Conservation (phyloP, 2,113 vertebrate genomes). For the Enhydra lutris region DNA sequence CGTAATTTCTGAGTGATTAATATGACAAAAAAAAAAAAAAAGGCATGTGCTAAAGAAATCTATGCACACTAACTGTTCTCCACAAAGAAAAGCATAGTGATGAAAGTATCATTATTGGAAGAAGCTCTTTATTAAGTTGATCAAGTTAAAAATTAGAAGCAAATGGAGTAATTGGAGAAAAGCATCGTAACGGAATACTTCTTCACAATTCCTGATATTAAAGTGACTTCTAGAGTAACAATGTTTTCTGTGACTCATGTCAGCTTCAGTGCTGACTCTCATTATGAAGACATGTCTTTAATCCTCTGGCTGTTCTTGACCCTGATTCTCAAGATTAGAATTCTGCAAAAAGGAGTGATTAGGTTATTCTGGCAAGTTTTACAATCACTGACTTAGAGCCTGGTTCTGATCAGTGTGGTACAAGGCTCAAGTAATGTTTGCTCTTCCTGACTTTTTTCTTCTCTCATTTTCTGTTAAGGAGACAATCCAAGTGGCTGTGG, state of each 20-base stretch:
- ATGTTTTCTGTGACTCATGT: constrained; percentile 44
- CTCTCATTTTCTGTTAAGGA: constrained; percentile 78
- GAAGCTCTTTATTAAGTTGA: constrained; percentile 67
- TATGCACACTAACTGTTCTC: constrained; percentile 44
- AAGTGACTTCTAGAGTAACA: constrained; percentile 71
- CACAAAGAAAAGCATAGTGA: constrained; percentile 54
- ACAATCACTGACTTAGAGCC: constrained; percentile 75
- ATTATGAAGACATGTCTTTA: constrained; percentile 77
- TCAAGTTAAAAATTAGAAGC: constrained; percentile 56
- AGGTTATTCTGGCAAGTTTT: constrained; percentile 79
- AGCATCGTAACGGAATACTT: constrained; percentile 54
- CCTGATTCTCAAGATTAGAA: constrained; percentile 79
- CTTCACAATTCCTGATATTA: constrained; percentile 68
- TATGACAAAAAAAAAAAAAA: constrained; percentile 58
- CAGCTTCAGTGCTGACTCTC: constrained; percentile 70
- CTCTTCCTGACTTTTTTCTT: constrained; percentile 82
- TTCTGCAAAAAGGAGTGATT: constrained; percentile 78
- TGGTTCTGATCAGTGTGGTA: constrained; percentile 77
- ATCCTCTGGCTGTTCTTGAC: constrained; percentile 70
- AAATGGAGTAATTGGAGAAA: constrained; percentile 63
- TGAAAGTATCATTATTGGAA: constrained; percentile 57
- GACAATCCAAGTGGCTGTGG: constrained; percentile 71
- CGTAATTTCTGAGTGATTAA: constrained; percentile 57
- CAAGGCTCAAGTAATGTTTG: constrained; percentile 81
- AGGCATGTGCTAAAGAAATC: constrained; percentile 59